phyloP scores from a whole-genome alignment of 1,140 invertebrate species.

The Diorhabda sublineata region DNA sequence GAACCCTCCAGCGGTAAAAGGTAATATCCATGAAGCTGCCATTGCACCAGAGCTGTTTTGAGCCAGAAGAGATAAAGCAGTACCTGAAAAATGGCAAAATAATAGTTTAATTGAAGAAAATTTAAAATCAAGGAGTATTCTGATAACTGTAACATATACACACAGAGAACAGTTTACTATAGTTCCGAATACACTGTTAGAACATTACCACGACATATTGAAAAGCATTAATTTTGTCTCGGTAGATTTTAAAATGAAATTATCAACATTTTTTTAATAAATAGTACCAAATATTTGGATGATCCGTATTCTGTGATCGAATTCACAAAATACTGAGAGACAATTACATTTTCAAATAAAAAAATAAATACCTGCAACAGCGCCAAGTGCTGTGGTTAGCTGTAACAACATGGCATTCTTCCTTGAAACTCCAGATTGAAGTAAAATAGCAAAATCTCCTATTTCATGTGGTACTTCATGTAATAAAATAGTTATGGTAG shows the following conservation, averaged over 20 bases:
- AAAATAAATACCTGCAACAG: constrained; percentile 60
- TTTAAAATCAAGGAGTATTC: too few relatives aligned
- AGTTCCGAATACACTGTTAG: too few relatives aligned
- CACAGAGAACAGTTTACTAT: too few relatives aligned
- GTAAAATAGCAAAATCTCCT: constrained; percentile 95
- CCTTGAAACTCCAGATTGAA: constrained; percentile 88
- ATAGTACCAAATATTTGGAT: too few relatives aligned
- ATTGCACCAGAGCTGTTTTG: constrained; percentile 69
- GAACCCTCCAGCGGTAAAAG: constrained; percentile 96
- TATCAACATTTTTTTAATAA: too few relatives aligned
- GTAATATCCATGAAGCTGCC: constrained; percentile 81
- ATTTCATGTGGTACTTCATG: constrained; percentile 99
- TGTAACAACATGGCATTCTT: constrained; percentile 90
- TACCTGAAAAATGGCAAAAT: constrained; percentile 50
- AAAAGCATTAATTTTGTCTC: too few relatives aligned
- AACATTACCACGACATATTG: too few relatives aligned
- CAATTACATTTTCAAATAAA: background rate
- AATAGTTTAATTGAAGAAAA: background rate
- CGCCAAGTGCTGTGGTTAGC: constrained; percentile 89
- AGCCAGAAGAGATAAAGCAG: constrained; percentile 76
- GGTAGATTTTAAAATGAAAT: too few relatives aligned
- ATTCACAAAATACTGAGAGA: too few relatives aligned
- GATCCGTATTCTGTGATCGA: too few relatives aligned
- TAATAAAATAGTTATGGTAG: constrained; percentile 88
- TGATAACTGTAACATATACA: too few relatives aligned